These are phyloP conservation scores for Apogon talboti DNA, from an alignment of 2,797 vertebrate genomes.

Conservation along the genomic window DNA sequence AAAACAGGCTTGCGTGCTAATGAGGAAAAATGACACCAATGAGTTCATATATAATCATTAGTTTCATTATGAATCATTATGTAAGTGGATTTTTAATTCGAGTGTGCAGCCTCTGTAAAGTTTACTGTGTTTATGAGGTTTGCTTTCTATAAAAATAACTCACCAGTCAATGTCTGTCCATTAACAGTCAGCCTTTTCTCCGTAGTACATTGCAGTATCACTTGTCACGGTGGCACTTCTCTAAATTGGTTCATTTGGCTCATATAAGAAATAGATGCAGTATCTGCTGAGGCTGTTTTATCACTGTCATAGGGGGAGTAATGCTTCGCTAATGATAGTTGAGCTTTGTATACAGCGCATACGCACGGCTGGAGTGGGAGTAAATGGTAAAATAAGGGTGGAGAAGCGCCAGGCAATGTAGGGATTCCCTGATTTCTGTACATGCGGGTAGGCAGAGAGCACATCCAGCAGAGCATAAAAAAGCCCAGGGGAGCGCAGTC, in stretches of 20 bases:
- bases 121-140: neutral
- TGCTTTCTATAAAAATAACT: neutral
- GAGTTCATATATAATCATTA: constrained; percentile 11
- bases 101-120: neutral
- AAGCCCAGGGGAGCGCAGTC: constrained; percentile 69
- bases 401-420: constrained; percentile 48
- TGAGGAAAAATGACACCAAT: constrained; percentile 8
- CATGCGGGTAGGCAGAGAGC: constrained; percentile 48
- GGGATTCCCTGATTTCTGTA: constrained; percentile 70
- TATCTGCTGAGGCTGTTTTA: constrained; percentile 50
- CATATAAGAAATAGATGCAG: constrained; percentile 35
- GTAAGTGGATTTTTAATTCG: constrained; percentile 3
- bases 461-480: constrained; percentile 64
- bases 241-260: constrained; percentile 56
- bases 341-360: constrained; percentile 40
- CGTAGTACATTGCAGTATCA: constrained; percentile 20
- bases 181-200: constrained; percentile 19
- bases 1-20: constrained; percentile 22
- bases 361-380: constrained; percentile 24
- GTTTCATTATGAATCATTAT: constrained; percentile 3
- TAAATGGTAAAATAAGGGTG: constrained; percentile 51
- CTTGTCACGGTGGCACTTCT: constrained; percentile 42
- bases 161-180: neutral
- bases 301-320: constrained; percentile 53
- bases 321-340: constrained; percentile 51